Conservation (phyloP, 2,888 invertebrate genomes). For the Colletes collaris region DNA sequence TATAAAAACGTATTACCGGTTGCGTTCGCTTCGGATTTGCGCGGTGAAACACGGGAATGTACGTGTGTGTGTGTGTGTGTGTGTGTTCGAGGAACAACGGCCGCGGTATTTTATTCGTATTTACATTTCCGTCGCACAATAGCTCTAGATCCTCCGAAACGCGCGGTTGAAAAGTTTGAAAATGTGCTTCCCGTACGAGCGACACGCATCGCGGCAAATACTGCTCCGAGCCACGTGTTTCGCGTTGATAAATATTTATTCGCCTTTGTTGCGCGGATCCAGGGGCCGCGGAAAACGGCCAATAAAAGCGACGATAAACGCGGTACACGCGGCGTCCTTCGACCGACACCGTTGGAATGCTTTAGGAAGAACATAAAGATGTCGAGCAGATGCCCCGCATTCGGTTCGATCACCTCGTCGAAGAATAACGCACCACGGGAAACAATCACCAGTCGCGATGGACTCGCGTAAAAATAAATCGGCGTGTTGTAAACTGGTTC, state of each 20-base stretch:
- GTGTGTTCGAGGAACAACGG: neutral
- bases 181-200: neutral
- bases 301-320: conserved; percentile 36
- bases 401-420: conserved; percentile 2
- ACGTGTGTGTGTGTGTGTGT: neutral
- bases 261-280: conserved; percentile 30
- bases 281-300: conserved; percentile 15
- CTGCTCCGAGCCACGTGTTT: conserved; percentile 17
- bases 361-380: neutral
- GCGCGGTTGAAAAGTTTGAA: neutral
- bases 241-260: conserved; percentile 40
- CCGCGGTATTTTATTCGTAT: conserved; percentile 7
- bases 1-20: neutral
- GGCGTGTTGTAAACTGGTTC: too few species aligned
- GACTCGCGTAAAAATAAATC: too few species aligned
- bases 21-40: neutral
- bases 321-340: conserved; percentile 4
- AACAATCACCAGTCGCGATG: neutral
- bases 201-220: conserved; percentile 14
- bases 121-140: conserved; percentile 13
- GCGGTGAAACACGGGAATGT: neutral
- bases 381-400: conserved; percentile 9
- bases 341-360: conserved; percentile 12
- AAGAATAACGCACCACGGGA: neutral
- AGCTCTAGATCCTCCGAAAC: neutral